Percentiles rank a stretch among this genome's conserved stretches.
Evolutionary conservation across 2,113 vertebrate genomes (phyloP).

Genomic region (Grus americana): DNA sequence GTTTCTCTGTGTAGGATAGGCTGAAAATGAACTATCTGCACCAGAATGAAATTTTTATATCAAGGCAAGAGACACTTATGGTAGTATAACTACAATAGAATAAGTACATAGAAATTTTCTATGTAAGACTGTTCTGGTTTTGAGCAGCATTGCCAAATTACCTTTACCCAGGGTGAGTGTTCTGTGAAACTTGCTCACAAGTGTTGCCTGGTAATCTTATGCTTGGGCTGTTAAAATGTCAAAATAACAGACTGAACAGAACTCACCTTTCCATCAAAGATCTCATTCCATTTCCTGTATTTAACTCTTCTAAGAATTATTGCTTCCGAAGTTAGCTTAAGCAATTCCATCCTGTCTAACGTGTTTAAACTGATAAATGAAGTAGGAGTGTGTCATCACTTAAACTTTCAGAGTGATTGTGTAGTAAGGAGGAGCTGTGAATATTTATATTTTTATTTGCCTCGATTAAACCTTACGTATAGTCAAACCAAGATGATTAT

Average conservation of each 20-base stretch:
- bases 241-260: neutral
- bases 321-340: neutral
- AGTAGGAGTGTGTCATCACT: accelerated
- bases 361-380: neutral
- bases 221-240: neutral
- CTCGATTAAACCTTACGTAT: neutral
- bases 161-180: neutral
- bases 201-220: neutral
- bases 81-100: neutral
- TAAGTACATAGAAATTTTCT: neutral
- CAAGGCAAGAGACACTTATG: neutral
- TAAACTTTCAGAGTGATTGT: neutral
- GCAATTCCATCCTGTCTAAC: neutral
- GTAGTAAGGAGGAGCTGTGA: neutral
- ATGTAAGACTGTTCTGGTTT: neutral
- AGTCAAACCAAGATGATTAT: neutral
- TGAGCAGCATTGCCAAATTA: neutral
- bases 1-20: neutral
- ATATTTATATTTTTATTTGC: neutral
- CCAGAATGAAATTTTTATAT: neutral
- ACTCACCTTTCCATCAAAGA: neutral
- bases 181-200: neutral
- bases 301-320: neutral
- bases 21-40: neutral
- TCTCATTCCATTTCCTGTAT: neutral